Conservation (phyloP, 2,888 invertebrate genomes). For the Metacarcinus magister region DNA sequence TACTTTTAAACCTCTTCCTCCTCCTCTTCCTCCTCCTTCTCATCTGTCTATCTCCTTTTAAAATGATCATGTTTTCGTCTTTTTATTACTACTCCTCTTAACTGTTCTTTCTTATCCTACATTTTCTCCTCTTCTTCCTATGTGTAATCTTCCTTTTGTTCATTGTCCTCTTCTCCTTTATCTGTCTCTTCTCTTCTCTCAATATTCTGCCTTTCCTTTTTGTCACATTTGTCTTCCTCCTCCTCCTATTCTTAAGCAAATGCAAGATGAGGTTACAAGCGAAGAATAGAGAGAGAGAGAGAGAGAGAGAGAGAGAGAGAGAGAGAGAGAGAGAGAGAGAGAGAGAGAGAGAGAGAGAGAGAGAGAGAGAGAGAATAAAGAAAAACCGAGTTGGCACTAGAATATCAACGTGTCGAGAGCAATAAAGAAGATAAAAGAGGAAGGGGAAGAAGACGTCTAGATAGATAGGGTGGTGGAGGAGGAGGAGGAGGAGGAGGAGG, state of each 20-base stretch:
- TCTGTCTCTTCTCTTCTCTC: not conserved
- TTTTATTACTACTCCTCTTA: not conserved
- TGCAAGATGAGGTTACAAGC: not conserved
- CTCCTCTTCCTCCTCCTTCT: not conserved
- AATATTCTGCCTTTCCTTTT: not conserved
- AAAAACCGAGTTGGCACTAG: not conserved
- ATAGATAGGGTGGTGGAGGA: not conserved
- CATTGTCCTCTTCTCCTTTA: not conserved
- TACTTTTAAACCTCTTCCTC: not conserved
- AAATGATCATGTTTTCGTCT: too few relatives aligned
- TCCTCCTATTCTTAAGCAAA: not conserved
- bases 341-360: conserved; percentile 56
- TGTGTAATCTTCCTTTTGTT: not conserved
- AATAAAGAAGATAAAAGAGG: conserved; percentile 15
- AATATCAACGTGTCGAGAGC: not conserved
- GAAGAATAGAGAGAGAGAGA: conserved; percentile 1
- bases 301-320: conserved; percentile 12
- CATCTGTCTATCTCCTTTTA: too few relatives aligned
- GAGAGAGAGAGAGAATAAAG: conserved; percentile 53
- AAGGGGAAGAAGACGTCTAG: not conserved
- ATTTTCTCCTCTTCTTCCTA: not conserved
- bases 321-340: conserved; percentile 58
- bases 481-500: conserved; percentile 13
- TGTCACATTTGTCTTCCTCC: not conserved
- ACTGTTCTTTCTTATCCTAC: not conserved